A percentile compares a stretch with the other conserved stretches of the same genome.
Evolutionary conservation across 2,888 invertebrate genomes (phyloP).

Genomic region (Tromatobia lineatoria): DNA sequence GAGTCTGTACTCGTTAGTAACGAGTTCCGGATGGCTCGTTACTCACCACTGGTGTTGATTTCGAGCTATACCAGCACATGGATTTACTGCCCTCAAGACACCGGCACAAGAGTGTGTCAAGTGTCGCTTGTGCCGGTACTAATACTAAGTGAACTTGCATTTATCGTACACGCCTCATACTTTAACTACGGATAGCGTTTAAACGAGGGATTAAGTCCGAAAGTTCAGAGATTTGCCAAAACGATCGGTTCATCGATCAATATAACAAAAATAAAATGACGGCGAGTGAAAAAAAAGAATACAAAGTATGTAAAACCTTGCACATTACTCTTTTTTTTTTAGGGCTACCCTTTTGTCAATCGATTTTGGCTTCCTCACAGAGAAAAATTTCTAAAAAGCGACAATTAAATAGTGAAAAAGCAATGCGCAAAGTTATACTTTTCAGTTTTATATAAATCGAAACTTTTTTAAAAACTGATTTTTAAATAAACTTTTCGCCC

Average conservation of each 20-base stretch:
- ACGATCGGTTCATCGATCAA: constrained; percentile 1
- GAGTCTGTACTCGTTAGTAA: constrained; percentile 55
- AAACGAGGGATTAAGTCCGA: constrained; percentile 15
- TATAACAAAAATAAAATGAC: not conserved
- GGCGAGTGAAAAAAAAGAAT: too few species aligned
- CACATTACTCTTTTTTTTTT: too few species aligned
- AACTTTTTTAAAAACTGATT: too few species aligned
- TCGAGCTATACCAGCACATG: constrained; percentile 40
- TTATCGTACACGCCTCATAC: constrained; percentile 39
- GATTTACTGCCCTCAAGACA: constrained; percentile 10
- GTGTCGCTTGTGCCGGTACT: constrained; percentile 80
- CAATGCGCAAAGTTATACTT: too few species aligned
- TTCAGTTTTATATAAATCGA: too few species aligned
- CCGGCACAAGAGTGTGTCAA: constrained; percentile 78
- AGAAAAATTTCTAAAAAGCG: too few species aligned
- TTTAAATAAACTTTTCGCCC: too few species aligned
- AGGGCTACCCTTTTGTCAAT: too few species aligned
- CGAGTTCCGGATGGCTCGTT: constrained; percentile 64
- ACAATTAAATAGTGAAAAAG: too few species aligned
- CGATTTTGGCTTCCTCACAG: too few species aligned
- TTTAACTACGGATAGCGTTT: constrained; percentile 29
- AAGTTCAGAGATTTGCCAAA: not conserved
- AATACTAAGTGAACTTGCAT: too few species aligned
- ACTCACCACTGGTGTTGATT: constrained; percentile 48
- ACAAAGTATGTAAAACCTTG: too few species aligned